Evolutionary conservation across 2,113 vertebrate species (phyloP).

Genomic region (Thinocorus orbignyianus): DNA sequence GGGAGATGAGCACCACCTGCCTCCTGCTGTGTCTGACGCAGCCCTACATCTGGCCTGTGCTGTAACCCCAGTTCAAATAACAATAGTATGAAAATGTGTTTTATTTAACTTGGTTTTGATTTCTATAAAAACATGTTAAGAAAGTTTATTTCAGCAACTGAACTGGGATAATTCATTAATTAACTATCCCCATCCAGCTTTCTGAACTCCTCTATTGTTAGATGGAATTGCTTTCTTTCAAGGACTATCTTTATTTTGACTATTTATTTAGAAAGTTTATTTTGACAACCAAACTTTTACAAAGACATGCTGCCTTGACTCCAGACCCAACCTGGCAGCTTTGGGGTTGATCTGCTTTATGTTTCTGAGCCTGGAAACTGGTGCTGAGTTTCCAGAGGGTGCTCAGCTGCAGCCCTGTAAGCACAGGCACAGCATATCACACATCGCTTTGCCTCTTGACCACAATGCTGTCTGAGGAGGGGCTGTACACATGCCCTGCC

Average conservation of each 20-base stretch:
- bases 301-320: background rate
- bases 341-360: background rate
- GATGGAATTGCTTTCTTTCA: background rate
- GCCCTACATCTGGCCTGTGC: background rate
- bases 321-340: background rate
- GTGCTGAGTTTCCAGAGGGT: background rate
- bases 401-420: background rate
- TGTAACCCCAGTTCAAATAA: background rate
- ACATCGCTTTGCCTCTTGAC: background rate
- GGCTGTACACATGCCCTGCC: background rate
- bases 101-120: background rate
- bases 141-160: background rate
- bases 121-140: background rate
- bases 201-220: background rate
- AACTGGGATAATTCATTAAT: background rate
- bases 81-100: background rate
- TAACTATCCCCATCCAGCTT: background rate
- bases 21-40: background rate
- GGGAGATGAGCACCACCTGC: background rate
- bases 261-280: background rate
- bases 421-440: background rate
- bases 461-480: rapidly evolving
- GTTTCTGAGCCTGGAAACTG: background rate
- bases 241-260: background rate
- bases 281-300: background rate